These are phyloP conservation scores for Leistus spinibarbis DNA, from an alignment of 2,888 invertebrate genomes.

Conservation along the genomic window DNA sequence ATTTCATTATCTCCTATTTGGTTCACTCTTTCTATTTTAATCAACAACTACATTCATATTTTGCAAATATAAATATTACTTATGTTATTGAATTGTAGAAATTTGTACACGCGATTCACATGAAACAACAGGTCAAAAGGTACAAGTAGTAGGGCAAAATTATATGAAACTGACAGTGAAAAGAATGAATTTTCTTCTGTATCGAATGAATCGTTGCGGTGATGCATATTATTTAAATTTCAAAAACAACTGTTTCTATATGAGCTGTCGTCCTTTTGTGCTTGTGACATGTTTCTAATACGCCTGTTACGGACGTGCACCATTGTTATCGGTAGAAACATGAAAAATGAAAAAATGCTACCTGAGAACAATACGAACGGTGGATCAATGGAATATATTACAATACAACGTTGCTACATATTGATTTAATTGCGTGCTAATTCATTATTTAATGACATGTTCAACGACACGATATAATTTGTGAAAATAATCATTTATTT, in stretches of 20 bases:
- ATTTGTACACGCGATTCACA: no score
- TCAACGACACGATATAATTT: no score
- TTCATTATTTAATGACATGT: not conserved
- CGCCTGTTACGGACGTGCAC: slow-evolving; percentile 3
- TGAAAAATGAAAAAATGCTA: not conserved
- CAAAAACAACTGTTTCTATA: not conserved
- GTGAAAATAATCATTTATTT: no score
- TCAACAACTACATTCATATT: not conserved
- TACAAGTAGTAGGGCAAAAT: no score
- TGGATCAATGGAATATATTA: not conserved
- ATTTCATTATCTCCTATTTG: not conserved
- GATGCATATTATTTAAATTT: not conserved
- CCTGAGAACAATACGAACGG: not conserved
- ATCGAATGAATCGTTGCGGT: not conserved
- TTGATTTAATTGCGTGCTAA: not conserved
- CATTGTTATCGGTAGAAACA: not conserved
- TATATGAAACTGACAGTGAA: not conserved
- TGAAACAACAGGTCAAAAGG: no score
- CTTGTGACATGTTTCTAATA: not conserved
- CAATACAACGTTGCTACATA: not conserved
- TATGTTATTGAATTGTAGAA: no score
- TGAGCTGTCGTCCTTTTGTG: not conserved
- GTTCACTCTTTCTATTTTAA: not conserved
- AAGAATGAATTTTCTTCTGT: not conserved
- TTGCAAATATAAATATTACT: no score